Base-by-base conservation (phyloP, 2,888 invertebrate genomes). In the Nipponacmea schrenckii region DNA sequence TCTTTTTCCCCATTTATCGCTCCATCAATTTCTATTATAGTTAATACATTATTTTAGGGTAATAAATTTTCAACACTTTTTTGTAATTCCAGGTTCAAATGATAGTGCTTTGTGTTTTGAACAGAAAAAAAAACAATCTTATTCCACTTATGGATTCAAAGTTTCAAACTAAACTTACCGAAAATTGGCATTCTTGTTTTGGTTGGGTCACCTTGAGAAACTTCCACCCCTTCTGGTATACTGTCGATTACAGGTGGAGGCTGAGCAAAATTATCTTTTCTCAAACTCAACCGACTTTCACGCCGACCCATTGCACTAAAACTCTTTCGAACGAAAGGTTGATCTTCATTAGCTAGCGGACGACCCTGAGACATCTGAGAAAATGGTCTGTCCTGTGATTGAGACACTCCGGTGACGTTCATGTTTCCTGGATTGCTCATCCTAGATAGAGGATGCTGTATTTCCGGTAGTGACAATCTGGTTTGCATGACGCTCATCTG, bases 221-320 rank as follows among this genome's bases (percentile, higher is more conserved):
- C 85, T 73, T 86, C 86, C 26, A 86, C 81, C 5, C 87, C 87
- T 67, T 88, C 88, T 15, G 88, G 88, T 56, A 88, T 88, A 63
- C 75, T 79, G 15, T 83, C 83, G 14, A 79, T 75, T 39, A 10
- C 39, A 20, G 69, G 67, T 74, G 74, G 74, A 39, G 74, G 70
- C 20, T 70, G 24, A 74, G 74, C 62, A 77, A 76, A 44, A 72
- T 71, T 39, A 26, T 69, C 69, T 31, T 48, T 64, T 46, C 69
- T 63, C 31, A 48, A 64, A 67, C 68, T 70, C 65, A 74, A 74
- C 14, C 80, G 74, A 70, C 81, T 81, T 10, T 81, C 81, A 64
- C 83, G 68, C n/a, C 80, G 78, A 1, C 79, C 74, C 12, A 76
- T 48, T 7, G 81, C 80, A 69, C 82, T 83, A 46, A 80, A 64